phyloP scores from a whole-genome alignment of 2,113 vertebrate genomes.

The Cochlearius cochlearius region DNA sequence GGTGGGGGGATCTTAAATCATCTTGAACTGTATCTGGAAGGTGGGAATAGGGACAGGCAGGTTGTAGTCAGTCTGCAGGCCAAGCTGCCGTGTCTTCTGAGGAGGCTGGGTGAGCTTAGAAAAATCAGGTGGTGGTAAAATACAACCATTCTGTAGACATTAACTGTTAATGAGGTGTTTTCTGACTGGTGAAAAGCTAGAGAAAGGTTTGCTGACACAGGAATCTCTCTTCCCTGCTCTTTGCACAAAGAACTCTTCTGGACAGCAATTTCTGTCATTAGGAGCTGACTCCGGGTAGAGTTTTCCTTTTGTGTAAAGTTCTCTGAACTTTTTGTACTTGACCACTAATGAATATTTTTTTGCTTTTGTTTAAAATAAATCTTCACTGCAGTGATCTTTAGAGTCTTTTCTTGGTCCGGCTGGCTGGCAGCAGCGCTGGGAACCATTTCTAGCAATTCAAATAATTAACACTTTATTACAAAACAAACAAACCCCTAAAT shows the following conservation, averaged over 20 bases:
- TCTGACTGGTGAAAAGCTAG: constrained; percentile 49
- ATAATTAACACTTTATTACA: neutral
- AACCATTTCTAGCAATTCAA: neutral
- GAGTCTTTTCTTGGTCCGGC: neutral
- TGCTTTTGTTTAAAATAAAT: constrained; percentile 4
- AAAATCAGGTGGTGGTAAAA: constrained; percentile 42
- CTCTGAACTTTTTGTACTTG: neutral
- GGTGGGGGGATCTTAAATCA: neutral
- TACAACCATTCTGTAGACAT: neutral
- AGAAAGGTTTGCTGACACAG: constrained; percentile 27
- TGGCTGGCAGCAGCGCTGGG: neutral
- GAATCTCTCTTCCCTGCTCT: constrained; percentile 12
- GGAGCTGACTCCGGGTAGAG: neutral
- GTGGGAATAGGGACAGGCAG: neutral
- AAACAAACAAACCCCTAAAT: neutral
- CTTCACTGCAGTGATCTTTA: neutral
- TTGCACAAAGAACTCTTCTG: constrained; percentile 21
- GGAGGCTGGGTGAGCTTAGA: neutral
- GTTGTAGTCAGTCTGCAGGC: neutral
- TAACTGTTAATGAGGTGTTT: constrained; percentile 58
- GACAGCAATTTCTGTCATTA: neutral
- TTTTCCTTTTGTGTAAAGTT: neutral
- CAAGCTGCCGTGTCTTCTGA: neutral
- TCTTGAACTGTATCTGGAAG: neutral
- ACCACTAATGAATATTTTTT: neutral